Evolutionary conservation across 2,113 vertebrate species (phyloP).

Genomic region (Stigmatopora nigra): DNA sequence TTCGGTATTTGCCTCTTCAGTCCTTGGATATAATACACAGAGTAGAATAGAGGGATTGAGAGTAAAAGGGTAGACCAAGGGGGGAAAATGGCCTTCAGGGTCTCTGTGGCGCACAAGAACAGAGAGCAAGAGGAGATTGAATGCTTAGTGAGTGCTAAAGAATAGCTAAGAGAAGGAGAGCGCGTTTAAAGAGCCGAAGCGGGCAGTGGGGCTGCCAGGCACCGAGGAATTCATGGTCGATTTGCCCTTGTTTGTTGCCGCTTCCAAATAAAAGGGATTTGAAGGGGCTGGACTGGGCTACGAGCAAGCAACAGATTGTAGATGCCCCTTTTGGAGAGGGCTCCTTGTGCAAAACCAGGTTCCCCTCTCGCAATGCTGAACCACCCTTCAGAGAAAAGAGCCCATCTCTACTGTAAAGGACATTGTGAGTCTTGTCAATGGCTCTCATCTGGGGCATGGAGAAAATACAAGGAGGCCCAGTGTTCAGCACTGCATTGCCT

Average conservation of each 20-base stretch:
- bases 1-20: slow-evolving; percentile 45
- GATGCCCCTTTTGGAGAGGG: slow-evolving; percentile 64
- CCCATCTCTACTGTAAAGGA: slow-evolving; percentile 70
- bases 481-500: slow-evolving; percentile 54
- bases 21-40: slow-evolving; percentile 35
- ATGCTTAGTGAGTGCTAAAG: slow-evolving; percentile 40
- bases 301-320: slow-evolving; percentile 64
- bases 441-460: slow-evolving; percentile 54
- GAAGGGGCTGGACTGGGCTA: slow-evolving; percentile 41
- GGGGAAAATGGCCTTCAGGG: slow-evolving; percentile 37
- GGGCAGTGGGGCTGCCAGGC: slow-evolving; percentile 53
- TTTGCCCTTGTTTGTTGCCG: slow-evolving; percentile 62
- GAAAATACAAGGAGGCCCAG: slow-evolving; percentile 66
- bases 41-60: slow-evolving; percentile 10
- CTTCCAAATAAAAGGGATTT: slow-evolving; percentile 60
- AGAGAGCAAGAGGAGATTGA: slow-evolving; percentile 46
- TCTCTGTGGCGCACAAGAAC: slow-evolving; percentile 32
- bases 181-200: slow-evolving; percentile 40
- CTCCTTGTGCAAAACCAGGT: slow-evolving; percentile 51
- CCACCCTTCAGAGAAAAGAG: slow-evolving; percentile 62
- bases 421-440: slow-evolving; percentile 67
- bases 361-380: slow-evolving; percentile 47
- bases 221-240: slow-evolving; percentile 63
- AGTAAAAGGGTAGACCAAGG: slow-evolving; percentile 37
- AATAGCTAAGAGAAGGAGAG: slow-evolving; percentile 28